Base-by-base conservation (phyloP, 1,140 invertebrate genomes). In the Ceratina australensis region DNA sequence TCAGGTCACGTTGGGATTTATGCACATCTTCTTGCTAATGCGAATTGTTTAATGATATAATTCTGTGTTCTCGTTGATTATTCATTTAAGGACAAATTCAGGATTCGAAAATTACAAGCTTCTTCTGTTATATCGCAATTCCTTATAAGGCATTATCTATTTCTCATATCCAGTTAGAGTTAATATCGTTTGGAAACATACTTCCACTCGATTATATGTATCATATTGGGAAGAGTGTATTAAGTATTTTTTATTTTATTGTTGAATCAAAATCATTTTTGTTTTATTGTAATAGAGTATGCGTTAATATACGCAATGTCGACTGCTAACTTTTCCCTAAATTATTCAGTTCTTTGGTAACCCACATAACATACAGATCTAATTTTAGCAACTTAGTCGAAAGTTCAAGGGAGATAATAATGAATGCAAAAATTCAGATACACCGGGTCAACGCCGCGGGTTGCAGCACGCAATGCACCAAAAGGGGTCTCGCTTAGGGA, bases 391-490 rank as follows among this genome's bases (percentile, higher is more conserved):
- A 5, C 15, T n/a, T 54, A 0, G 5, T 7, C 56, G 18, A 71
- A 24, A 69, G 56, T 76, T 76, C 56, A 76, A 71, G 74, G 57
- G 24, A 28, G n/a, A 59, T 49, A 15, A 5, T 76, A 71, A 61
- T 33, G 22, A 78, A 50, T 72, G 68, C 71, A 73, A 83, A 82
- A 67, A 82, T 83, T 59, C 24, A 26, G 68, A 78, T 68, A 24
- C 69, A 72, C 22, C 71, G 10, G n/a, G 26, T 49, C 22, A 22
- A 57, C 56, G 26, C 42, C 33, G n/a, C 63, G 54, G 47, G 65
- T 65, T 54, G 22, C 50, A 50, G 50, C 80, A 73, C 69, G 80
- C 75, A 78, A 83, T 79, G 50, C 67, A 72, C 50, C 56, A 72
- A 47, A 52, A 26, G 56, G 67, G 26, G 3, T 64, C 33, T 72